Percentiles rank a stretch among this genome's conserved stretches.
Conservation (phyloP, 1,140 invertebrate genomes). For the Mamestra configurata region DNA sequence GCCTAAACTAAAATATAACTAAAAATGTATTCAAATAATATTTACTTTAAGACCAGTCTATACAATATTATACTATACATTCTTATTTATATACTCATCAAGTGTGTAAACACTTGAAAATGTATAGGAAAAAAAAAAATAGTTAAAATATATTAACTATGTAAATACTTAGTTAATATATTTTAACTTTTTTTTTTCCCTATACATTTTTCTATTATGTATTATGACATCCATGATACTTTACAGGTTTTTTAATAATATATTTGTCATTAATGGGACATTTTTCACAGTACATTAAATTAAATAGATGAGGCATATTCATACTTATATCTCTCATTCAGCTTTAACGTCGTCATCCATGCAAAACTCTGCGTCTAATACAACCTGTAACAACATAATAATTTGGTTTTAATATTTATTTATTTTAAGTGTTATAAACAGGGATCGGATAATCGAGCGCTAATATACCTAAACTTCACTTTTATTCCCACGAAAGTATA, state of each 20-base stretch:
- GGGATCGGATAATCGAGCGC: too few species aligned
- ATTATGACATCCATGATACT: too few species aligned
- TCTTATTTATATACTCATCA: not conserved
- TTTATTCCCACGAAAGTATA: too few species aligned
- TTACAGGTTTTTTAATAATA: not conserved
- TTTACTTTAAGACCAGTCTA: not conserved
- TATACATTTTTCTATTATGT: not conserved
- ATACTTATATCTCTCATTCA: slow-evolving; percentile 3
- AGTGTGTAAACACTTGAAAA: not conserved
- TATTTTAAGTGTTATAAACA: too few species aligned
- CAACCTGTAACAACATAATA: slow-evolving; percentile 60
- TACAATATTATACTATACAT: not conserved
- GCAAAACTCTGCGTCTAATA: slow-evolving; percentile 70
- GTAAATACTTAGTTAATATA: too few species aligned
- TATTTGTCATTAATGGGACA: not conserved
- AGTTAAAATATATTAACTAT: too few species aligned
- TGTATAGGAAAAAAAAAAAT: too few species aligned
- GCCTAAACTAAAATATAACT: too few species aligned
- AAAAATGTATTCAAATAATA: too few species aligned
- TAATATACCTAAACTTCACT: too few species aligned
- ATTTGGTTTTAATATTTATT: not conserved
- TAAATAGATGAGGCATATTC: not conserved
- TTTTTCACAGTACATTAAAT: not conserved
- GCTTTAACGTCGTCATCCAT: slow-evolving; percentile 69
- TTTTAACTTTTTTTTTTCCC: not conserved